Evolutionary conservation across 2,888 invertebrate species (phyloP), one percentile per base, ranked within the genome.

Genomic region (Drosophila glabriapex): DNA sequence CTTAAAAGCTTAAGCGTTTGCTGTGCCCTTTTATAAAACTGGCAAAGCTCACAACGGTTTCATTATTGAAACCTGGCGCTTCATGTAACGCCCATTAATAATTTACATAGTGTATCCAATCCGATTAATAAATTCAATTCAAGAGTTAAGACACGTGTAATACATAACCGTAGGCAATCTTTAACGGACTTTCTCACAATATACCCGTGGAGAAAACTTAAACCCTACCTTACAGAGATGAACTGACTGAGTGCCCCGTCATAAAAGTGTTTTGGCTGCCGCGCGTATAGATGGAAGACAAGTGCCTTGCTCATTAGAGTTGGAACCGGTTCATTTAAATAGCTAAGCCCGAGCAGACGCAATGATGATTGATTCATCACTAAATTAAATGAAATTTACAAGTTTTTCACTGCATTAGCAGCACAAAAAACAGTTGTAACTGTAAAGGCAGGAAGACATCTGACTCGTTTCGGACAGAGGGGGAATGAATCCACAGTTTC

Each of bases 321-420:
- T 62, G 55, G 49, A 68, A 87, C 85, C 88, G 88, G 85, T 87
- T 87, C 71, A 86, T 85, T 86, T 85, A 78, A 84, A 87, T 84
- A 80, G 73, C 72, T 71, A 53, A 71, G 72, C 82, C 76, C 80
- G 46, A 75, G 74, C 80, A 82, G 66, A 68, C 65, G 76, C 83
- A 85, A 74, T 85, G 85, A 85, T 85, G 85, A 85, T 85, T 85
- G 85, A 85, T 85, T 85, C 88, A 83, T 87, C 72, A 75, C 80
- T 80, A 70, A 82, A 87, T 86, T 83, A 86, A 83, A 84, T 83
- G 68, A 74, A 75, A 56, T 75, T 83, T 85, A 81, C 75, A 74
- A 78, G 83, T 76, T 77, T 78, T 82, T 61, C 86, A 81, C 75
- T 76, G 68, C 61, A 73, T 74, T 73, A 69, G 53, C 67, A 67